Conservation (phyloP, 2,113 vertebrate genomes). For the Dasyprocta punctata region DNA sequence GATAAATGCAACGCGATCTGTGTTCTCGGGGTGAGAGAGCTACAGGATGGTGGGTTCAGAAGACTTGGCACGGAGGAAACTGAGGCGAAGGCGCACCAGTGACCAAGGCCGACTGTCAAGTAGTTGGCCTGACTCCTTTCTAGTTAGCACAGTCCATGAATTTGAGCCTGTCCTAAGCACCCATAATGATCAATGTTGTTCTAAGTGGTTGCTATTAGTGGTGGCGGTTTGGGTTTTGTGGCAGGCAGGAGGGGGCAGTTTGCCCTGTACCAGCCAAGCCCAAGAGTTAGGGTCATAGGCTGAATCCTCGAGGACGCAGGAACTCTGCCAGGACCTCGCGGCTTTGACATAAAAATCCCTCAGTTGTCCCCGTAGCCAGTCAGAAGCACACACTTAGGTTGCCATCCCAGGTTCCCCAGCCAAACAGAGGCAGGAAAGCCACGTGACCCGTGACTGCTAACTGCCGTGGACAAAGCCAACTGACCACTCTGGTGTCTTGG, state of each 20-base stretch:
- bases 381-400: background rate
- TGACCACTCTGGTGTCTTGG: too few relatives aligned
- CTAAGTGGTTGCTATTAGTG: background rate
- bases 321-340: too few relatives aligned
- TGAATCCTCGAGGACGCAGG: background rate
- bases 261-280: background rate
- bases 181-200: background rate
- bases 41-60: too few relatives aligned
- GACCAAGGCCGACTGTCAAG: fast-evolving
- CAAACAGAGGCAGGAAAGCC: background rate
- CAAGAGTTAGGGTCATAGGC: background rate
- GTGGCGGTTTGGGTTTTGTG: background rate
- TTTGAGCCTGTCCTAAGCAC: background rate
- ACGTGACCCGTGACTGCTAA: fast-evolving
- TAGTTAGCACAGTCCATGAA: background rate
- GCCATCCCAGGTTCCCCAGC: background rate
- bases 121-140: background rate
- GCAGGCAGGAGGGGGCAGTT: background rate
- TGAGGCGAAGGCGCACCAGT: background rate
- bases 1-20: too few relatives aligned
- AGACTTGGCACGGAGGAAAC: background rate
- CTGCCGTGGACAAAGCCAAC: too few relatives aligned
- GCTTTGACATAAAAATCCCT: background rate
- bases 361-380: background rate
- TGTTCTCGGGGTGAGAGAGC: background rate